Conservation (phyloP, 2,888 invertebrate genomes). For the Mactromeris polynyma region DNA sequence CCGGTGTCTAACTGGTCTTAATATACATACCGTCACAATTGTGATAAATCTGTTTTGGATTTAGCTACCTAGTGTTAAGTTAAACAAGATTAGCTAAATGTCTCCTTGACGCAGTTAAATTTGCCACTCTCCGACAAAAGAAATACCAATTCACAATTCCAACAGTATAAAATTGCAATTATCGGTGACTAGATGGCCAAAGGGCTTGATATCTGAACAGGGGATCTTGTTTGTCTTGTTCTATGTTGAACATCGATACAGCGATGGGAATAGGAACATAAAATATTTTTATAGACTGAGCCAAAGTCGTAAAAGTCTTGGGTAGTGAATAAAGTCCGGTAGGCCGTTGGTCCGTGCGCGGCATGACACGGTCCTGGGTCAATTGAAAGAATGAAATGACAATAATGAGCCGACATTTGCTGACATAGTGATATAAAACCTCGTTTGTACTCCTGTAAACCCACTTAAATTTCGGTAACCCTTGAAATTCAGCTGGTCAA, state of each 20-base stretch:
- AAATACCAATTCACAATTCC: constrained; percentile 57
- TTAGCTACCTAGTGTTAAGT: constrained; percentile 54
- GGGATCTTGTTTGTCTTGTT: constrained; percentile 38
- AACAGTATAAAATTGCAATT: constrained; percentile 68
- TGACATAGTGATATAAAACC: constrained; percentile 6
- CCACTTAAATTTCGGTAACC: neutral
- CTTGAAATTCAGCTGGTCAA: neutral
- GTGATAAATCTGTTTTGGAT: constrained; percentile 41
- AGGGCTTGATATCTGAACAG: constrained; percentile 43
- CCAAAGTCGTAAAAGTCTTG: constrained; percentile 48
- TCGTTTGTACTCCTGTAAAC: neutral
- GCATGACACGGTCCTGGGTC: constrained; percentile 55
- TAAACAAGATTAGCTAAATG: constrained; percentile 69
- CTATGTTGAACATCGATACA: constrained; percentile 46
- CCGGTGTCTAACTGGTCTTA: neutral
- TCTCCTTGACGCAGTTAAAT: constrained; percentile 46
- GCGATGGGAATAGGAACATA: constrained; percentile 49
- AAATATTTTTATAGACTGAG: constrained; percentile 57
- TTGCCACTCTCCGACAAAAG: constrained; percentile 55
- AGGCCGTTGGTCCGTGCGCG: constrained; percentile 48
- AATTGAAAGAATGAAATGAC: constrained; percentile 11
- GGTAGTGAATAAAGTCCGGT: constrained; percentile 46
- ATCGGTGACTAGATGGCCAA: constrained; percentile 48
- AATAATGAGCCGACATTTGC: constrained; percentile 33
- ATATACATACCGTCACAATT: constrained; percentile 16